Percentiles rank a stretch among this genome's conserved stretches.
These are phyloP conservation scores for Labia minor DNA, from an alignment of 2,888 invertebrate species.

Conservation along the genomic window DNA sequence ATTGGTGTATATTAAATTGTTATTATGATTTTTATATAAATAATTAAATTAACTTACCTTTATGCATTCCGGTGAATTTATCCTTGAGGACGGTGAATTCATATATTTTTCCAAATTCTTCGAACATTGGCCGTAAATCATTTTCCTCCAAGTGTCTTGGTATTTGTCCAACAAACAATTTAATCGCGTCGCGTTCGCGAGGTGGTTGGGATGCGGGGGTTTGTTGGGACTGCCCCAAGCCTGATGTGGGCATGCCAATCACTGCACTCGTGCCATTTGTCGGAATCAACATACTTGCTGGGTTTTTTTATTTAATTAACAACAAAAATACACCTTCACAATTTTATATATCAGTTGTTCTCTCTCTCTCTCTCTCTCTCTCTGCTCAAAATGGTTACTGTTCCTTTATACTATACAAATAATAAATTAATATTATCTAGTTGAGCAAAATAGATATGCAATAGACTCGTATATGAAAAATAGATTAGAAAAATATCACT, in stretches of 20 bases:
- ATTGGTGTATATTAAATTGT: too few species aligned
- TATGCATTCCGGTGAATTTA: slow-evolving; percentile 90
- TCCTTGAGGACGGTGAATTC: slow-evolving; percentile 91
- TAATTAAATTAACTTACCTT: slow-evolving; percentile 68
- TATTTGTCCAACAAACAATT: slow-evolving; percentile 88
- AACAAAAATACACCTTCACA: too few species aligned
- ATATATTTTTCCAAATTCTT: slow-evolving; percentile 86
- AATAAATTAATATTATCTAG: too few species aligned
- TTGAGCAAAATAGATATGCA: too few species aligned
- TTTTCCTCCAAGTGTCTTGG: slow-evolving; percentile 81
- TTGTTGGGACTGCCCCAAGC: neutral
- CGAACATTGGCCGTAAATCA: slow-evolving; percentile 79
- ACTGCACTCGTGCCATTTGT: neutral
- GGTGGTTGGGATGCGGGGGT: neutral
- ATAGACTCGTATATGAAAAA: too few species aligned
- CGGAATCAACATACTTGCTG: neutral
- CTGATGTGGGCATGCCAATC: neutral
- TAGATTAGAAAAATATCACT: too few species aligned
- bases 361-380: too few species aligned
- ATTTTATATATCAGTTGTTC: too few species aligned
- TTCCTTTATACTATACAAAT: too few species aligned
- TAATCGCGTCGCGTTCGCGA: slow-evolving; percentile 48
- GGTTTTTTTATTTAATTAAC: too few species aligned
- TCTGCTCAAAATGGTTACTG: too few species aligned
- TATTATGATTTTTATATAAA: too few species aligned